Percentiles rank a stretch among this genome's conserved stretches.
phyloP scores from a whole-genome alignment of 2,797 vertebrate genomes.

The Mycteria americana region DNA sequence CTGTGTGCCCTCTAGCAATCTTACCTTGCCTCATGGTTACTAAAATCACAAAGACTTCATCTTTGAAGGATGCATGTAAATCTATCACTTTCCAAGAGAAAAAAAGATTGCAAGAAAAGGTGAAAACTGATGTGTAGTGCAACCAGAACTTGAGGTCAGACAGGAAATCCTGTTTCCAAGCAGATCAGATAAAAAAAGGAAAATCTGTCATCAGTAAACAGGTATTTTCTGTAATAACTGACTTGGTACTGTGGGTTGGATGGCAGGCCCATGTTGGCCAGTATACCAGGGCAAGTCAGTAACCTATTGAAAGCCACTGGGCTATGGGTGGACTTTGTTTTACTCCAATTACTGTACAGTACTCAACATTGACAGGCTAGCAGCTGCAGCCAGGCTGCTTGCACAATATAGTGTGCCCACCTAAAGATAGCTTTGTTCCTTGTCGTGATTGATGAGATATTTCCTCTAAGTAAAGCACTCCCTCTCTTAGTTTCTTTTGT shows the following conservation, averaged over 20 bases:
- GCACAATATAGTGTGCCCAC: background rate
- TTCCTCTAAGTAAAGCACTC: conserved; percentile 13
- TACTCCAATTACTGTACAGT: background rate
- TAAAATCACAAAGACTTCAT: background rate
- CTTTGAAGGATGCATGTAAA: background rate
- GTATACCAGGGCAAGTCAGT: background rate
- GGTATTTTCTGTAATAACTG: background rate
- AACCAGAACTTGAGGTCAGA: background rate
- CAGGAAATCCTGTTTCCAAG: background rate
- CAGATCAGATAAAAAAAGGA: background rate
- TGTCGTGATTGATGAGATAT: background rate
- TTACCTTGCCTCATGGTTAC: background rate
- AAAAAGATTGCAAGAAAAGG: background rate
- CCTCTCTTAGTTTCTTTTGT: background rate
- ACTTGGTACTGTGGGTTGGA: background rate
- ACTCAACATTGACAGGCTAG: background rate
- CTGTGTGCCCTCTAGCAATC: background rate
- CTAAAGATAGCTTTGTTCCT: background rate
- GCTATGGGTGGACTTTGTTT: background rate
- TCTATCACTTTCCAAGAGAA: background rate
- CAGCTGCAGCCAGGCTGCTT: background rate
- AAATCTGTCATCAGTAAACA: background rate
- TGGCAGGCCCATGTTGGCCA: background rate
- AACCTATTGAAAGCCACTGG: background rate
- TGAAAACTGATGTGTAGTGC: background rate